Conservation (phyloP, 2,113 vertebrate species). For the Neolamprologus sp. region DNA sequence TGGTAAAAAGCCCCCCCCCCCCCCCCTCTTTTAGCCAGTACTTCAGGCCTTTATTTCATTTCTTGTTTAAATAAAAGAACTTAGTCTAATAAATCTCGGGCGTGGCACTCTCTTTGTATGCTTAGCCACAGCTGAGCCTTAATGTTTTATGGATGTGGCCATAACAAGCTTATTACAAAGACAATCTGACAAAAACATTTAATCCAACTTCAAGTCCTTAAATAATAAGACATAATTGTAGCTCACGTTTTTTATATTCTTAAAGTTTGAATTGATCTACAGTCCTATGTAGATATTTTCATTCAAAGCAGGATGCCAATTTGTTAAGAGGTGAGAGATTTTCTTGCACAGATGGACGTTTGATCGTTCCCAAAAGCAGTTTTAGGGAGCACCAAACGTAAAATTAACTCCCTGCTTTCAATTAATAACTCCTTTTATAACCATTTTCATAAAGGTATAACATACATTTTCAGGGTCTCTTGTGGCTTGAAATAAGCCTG, state of each 20-base stretch:
- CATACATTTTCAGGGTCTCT: background rate
- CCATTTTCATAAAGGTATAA: background rate
- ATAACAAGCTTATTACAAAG: background rate
- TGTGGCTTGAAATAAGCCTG: background rate
- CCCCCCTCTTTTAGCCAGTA: background rate
- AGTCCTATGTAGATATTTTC: background rate
- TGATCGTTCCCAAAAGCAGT: fast-evolving
- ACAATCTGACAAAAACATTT: background rate
- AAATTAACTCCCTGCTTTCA: background rate
- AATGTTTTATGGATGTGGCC: background rate
- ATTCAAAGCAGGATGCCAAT: background rate
- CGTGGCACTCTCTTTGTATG: background rate
- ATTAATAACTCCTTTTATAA: background rate
- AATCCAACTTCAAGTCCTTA: background rate
- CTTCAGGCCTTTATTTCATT: background rate
- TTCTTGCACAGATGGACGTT: background rate
- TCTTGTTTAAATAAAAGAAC: background rate
- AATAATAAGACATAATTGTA: background rate
- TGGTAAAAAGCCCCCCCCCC: background rate
- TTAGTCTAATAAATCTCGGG: background rate
- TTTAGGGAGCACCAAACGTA: background rate
- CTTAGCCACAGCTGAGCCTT: background rate
- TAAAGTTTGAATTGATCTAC: background rate
- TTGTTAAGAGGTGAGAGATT: background rate
- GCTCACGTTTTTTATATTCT: background rate